Conservation (phyloP, 2,113 vertebrate genomes). For the Panthera tigris region DNA sequence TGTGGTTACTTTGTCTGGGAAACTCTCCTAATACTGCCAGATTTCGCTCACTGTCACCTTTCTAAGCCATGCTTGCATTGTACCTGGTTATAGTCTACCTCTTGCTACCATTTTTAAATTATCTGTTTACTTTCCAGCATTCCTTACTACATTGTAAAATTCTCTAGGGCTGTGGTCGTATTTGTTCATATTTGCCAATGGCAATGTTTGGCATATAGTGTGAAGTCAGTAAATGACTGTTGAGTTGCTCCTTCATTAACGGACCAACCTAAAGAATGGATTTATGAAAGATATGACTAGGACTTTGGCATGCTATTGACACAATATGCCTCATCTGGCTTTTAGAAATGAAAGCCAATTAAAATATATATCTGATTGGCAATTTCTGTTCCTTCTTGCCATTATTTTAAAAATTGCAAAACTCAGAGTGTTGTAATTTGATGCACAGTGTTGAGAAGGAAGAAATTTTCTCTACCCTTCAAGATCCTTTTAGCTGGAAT, state of each 20-base stretch:
- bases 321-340: not conserved
- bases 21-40: not conserved
- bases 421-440: not conserved
- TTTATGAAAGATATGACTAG: conserved; percentile 8
- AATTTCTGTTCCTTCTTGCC: not conserved
- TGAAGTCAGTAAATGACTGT: not conserved
- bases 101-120: not conserved
- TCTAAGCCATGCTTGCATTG: not conserved
- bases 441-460: not conserved
- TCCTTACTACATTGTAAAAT: not conserved
- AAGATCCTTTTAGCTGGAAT: not conserved
- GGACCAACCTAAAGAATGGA: not conserved
- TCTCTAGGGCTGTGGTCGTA: not conserved
- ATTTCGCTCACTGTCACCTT: not conserved
- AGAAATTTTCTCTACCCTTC: not conserved
- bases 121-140: not conserved
- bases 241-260: not conserved
- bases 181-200: not conserved
- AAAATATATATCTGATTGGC: not conserved
- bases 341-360: not conserved
- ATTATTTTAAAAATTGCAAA: not conserved
- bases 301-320: not conserved
- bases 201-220: not conserved
- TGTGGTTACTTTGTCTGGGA: not conserved
- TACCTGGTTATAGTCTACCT: not conserved